Percentiles rank a stretch among this genome's conserved stretches.
Evolutionary conservation across 2,113 vertebrate species (phyloP).

Genomic region (Chaetura pelagica): DNA sequence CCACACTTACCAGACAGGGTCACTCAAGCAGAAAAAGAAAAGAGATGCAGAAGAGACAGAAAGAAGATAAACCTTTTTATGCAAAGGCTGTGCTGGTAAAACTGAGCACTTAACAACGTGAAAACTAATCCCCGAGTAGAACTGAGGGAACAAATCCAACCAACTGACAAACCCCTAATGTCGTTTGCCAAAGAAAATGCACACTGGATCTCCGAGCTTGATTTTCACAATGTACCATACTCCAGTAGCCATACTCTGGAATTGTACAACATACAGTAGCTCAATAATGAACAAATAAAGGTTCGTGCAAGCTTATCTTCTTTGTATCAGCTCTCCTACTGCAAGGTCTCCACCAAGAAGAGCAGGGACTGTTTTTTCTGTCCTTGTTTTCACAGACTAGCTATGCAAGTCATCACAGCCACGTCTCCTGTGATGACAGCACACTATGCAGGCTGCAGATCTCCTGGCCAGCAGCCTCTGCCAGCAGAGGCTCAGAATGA

Average conservation of each 20-base stretch:
- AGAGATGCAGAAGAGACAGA: not conserved
- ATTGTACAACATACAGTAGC: not conserved
- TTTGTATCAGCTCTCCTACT: not conserved
- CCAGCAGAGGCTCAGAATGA: not conserved
- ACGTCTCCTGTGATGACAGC: not conserved
- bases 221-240: not conserved
- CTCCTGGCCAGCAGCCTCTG: not conserved
- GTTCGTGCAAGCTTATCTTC: not conserved
- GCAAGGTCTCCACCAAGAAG: not conserved
- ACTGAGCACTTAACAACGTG: not conserved
- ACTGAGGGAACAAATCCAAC: not conserved
- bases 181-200: not conserved
- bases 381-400: not conserved
- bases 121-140: not conserved
- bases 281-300: not conserved
- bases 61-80: not conserved
- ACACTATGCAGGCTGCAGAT: not conserved
- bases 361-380: not conserved
- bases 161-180: not conserved
- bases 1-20: not conserved
- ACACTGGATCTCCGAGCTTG: not conserved
- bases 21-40: not conserved
- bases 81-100: not conserved
- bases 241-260: not conserved
- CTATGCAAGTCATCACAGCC: not conserved